Conservation (phyloP, 2,797 vertebrate species). For the Paguma larvata region DNA sequence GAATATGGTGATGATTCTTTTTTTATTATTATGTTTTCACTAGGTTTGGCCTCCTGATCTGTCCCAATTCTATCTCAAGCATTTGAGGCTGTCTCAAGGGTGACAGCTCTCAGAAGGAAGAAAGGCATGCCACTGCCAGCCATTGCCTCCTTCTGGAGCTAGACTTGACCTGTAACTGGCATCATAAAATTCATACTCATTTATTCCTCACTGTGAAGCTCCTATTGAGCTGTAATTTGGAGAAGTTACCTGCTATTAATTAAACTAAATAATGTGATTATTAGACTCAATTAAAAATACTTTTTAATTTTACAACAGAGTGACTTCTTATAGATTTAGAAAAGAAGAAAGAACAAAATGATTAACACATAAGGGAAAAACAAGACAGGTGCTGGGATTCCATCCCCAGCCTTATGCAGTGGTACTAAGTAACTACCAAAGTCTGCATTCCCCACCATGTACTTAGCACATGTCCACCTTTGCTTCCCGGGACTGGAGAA, state of each 20-base stretch:
- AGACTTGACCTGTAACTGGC: background rate
- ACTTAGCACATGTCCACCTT: background rate
- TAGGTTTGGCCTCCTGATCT: background rate
- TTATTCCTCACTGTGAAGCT: background rate
- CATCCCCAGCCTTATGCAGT: too few species aligned
- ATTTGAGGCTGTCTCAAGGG: background rate
- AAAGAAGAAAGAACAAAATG: background rate
- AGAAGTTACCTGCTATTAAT: background rate
- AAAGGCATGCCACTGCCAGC: too few species aligned
- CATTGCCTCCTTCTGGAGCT: background rate
- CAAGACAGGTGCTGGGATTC: background rate
- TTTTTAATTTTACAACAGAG: conserved; percentile 15
- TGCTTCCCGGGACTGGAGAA: accelerated
- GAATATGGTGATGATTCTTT: background rate
- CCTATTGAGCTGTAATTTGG: background rate
- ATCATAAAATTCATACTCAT: background rate
- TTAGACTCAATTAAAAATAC: background rate
- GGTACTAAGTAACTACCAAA: accelerated
- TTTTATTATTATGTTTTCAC: background rate
- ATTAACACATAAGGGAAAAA: background rate
- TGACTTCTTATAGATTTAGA: background rate
- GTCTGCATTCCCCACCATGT: accelerated
- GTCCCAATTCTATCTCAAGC: background rate
- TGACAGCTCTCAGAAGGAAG: background rate
- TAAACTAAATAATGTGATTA: background rate